A percentile compares a stretch with the other conserved stretches of the same genome.
phyloP scores from a whole-genome alignment of 2,113 vertebrate genomes.

The Erinaceus europaeus region DNA sequence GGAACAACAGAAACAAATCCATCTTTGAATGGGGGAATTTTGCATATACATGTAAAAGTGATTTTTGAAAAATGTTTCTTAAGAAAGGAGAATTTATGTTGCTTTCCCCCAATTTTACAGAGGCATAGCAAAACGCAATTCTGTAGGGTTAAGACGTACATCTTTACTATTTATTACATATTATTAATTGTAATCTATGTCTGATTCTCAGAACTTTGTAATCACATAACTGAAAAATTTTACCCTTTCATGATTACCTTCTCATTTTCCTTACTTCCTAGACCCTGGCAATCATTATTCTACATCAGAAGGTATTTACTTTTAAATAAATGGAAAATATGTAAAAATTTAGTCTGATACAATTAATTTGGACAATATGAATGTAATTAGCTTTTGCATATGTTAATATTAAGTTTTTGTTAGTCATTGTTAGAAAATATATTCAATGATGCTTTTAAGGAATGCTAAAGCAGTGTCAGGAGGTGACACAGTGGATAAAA shows the following conservation, averaged over 20 bases:
- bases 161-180: too few relatives aligned
- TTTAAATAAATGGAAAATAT: not conserved
- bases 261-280: not conserved
- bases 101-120: not conserved
- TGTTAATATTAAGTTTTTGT: not conserved
- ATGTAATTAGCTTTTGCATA: not conserved
- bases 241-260: not conserved
- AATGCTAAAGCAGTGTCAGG: not conserved
- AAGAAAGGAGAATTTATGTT: not conserved
- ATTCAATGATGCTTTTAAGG: not conserved
- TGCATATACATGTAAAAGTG: not conserved
- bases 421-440: not conserved
- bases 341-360: not conserved
- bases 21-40: not conserved
- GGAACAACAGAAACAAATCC: not conserved
- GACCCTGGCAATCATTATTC: not conserved
- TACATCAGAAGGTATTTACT: not conserved
- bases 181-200: not conserved
- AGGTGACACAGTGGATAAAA: too few relatives aligned
- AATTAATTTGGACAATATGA: not conserved
- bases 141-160: not conserved
- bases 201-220: not conserved
- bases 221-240: not conserved
- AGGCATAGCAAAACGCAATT: not conserved
- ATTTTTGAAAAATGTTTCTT: not conserved